These are phyloP conservation scores for Troglohyphantes excavatus DNA, from an alignment of 2,888 invertebrate species.

Conservation along the genomic window DNA sequence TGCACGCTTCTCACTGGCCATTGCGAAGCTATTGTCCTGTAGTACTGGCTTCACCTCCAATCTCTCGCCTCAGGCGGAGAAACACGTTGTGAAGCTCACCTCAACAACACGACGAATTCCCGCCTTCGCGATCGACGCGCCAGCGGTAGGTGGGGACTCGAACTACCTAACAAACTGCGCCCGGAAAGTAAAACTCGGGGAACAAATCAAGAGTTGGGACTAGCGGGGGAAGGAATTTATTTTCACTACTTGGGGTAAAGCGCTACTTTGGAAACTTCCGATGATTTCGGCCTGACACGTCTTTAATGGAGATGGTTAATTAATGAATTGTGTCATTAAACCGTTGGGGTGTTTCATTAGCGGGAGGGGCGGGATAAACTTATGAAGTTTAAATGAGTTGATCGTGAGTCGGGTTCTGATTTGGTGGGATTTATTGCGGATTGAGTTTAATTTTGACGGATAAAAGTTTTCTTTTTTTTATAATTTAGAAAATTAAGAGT, in stretches of 20 bases:
- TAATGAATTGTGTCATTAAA: slow-evolving; percentile 51
- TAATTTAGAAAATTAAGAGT: too few relatives aligned
- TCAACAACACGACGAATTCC: slow-evolving; percentile 59
- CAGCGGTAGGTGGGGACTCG: slow-evolving; percentile 20
- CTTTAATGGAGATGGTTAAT: slow-evolving; percentile 53
- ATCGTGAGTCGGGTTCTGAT: not conserved
- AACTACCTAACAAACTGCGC: slow-evolving; percentile 5
- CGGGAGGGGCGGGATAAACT: not conserved
- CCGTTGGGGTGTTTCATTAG: not conserved
- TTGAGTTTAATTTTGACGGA: too few relatives aligned
- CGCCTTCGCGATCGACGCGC: slow-evolving; percentile 52
- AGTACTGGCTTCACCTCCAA: slow-evolving; percentile 14
- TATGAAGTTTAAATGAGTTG: not conserved
- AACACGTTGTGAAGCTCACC: slow-evolving; percentile 44
- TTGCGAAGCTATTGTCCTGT: slow-evolving; percentile 9
- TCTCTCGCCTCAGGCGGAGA: slow-evolving; percentile 63
- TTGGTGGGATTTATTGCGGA: not conserved
- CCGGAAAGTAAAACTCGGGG: slow-evolving; percentile 1
- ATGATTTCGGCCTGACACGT: slow-evolving; percentile 29
- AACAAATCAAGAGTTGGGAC: slow-evolving; percentile 45
- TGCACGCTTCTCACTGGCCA: slow-evolving; percentile 23
- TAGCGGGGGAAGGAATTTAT: slow-evolving; percentile 3
- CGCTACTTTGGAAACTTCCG: slow-evolving; percentile 7
- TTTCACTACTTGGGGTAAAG: slow-evolving; percentile 1
- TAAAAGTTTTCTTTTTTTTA: too few relatives aligned